Conservation (phyloP, 2,113 vertebrate genomes). For the Nesogale talazaci region DNA sequence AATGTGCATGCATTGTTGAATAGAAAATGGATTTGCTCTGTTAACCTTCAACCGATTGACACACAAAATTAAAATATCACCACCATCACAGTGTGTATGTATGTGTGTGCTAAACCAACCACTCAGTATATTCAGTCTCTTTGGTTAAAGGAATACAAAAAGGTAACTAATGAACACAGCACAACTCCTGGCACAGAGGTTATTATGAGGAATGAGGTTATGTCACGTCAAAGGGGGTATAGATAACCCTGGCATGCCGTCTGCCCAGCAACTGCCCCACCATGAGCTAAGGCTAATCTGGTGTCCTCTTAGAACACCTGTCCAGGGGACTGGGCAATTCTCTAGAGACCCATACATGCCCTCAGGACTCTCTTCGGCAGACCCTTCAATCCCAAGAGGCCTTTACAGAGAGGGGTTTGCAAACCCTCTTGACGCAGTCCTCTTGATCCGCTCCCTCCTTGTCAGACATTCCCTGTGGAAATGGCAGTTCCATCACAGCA, state of each 20-base stretch:
- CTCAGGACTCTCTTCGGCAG: background rate
- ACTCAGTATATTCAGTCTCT: background rate
- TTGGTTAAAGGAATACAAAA: background rate
- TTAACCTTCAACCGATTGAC: too few species aligned
- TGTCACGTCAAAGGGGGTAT: background rate
- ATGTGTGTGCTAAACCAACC: too few species aligned
- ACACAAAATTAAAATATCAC: too few species aligned
- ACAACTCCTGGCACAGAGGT: background rate
- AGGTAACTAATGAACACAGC: background rate
- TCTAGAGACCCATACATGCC: background rate
- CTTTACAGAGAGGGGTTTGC: too few species aligned
- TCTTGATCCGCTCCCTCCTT: background rate
- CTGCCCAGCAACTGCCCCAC: background rate
- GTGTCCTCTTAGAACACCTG: background rate
- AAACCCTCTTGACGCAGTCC: too few species aligned
- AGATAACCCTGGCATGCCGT: background rate
- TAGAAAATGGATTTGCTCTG: too few species aligned
- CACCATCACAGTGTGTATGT: too few species aligned
- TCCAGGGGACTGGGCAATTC: background rate
- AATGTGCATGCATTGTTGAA: too few species aligned
- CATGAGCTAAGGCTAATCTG: background rate
- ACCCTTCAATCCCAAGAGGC: background rate
- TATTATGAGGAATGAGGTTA: background rate
- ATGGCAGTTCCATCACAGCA: background rate
- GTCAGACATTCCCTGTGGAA: background rate